Evolutionary conservation across 2,797 vertebrate genomes (phyloP), one percentile per base, ranked within the genome.

Genomic region (Adelosebastes latens): DNA sequence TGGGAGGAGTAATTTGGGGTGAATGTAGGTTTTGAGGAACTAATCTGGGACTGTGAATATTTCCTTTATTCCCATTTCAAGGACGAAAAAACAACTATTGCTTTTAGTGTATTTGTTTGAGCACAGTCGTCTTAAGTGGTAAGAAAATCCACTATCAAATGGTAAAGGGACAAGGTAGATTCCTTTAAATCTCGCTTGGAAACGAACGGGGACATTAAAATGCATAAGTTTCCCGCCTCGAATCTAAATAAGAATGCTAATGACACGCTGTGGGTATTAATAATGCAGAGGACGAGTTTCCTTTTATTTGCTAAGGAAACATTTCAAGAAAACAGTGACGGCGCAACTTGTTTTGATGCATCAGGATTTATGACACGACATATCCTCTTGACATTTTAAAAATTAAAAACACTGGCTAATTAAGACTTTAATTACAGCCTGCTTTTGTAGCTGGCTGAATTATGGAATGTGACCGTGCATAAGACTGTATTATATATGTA

Each of bases 211-310:
- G 79, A 80, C 88, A 93, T 93, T 94, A 91, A 94, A 94, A 95
- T 94, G 92, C 91, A 91, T 85, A 91, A 80, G 69, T 81, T 90
- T 85, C 87, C 87, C 87, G 86, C 87, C 85, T 90, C 72, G 85
- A 89, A 91, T 94, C 84, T 84, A 91, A 94, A 92, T 90, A 88
- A 83, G 93, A 93, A 95, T 93, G 92, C 89, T 92, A 92, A 93
- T 91, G 87, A 87, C 77, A 86, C 53, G 24, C 89, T 66, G 83
- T 75, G 81, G 88, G 85, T 83, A 84, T 89, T 87, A 93, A 92
- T 91, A 91, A 93, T 90, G 89, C 87, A 90, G 69, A 53, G 65
- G 85, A 82, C 6, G 52, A 29, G 65, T 79, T 87, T 79, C 64
- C 49, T 88, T 92, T 89, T 90, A 88, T 86, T 93, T 85, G 84